Percentiles rank a stretch among this genome's conserved stretches.
Conservation (phyloP, 2,113 vertebrate species). For the Sinocyclocheilus anshuiensis region DNA sequence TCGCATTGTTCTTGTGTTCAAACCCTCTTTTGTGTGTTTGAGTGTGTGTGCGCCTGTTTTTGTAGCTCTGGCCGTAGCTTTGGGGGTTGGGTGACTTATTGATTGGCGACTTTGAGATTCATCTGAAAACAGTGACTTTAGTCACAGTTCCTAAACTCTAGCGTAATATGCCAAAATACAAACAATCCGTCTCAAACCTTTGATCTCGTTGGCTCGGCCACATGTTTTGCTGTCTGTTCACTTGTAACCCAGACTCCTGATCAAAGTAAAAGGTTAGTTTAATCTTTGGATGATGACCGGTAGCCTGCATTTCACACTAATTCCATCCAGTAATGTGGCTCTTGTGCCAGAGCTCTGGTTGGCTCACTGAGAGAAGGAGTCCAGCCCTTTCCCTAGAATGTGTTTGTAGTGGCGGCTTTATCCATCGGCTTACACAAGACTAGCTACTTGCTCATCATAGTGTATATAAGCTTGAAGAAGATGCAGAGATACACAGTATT, state of each 20-base stretch:
- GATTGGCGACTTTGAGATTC: slow-evolving; percentile 12
- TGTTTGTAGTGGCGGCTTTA: not conserved
- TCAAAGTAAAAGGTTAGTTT: slow-evolving; percentile 56
- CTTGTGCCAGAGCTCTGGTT: slow-evolving; percentile 15
- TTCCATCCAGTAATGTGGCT: not conserved
- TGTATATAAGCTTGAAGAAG: not conserved
- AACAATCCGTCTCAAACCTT: not conserved
- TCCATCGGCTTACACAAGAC: not conserved
- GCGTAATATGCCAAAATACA: slow-evolving; percentile 19
- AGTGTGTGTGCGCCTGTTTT: slow-evolving; percentile 50
- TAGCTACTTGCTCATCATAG: not conserved
- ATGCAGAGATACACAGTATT: not conserved
- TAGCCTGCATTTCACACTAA: slow-evolving; percentile 8
- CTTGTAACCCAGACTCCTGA: slow-evolving; percentile 68
- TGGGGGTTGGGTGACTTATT: slow-evolving; percentile 40
- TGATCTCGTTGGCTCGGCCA: slow-evolving; percentile 60
- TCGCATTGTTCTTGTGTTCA: slow-evolving; percentile 47
- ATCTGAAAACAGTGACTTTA: slow-evolving; percentile 19
- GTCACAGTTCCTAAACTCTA: slow-evolving; percentile 34
- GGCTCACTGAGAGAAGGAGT: not conserved
- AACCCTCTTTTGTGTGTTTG: slow-evolving; percentile 35
- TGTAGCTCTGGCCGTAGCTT: slow-evolving; percentile 16
- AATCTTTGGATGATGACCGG: slow-evolving; percentile 50
- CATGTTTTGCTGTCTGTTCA: slow-evolving; percentile 74
- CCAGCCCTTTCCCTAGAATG: not conserved